phyloP scores from a whole-genome alignment of 1,140 invertebrate species.

The Scaptomyza montana region DNA sequence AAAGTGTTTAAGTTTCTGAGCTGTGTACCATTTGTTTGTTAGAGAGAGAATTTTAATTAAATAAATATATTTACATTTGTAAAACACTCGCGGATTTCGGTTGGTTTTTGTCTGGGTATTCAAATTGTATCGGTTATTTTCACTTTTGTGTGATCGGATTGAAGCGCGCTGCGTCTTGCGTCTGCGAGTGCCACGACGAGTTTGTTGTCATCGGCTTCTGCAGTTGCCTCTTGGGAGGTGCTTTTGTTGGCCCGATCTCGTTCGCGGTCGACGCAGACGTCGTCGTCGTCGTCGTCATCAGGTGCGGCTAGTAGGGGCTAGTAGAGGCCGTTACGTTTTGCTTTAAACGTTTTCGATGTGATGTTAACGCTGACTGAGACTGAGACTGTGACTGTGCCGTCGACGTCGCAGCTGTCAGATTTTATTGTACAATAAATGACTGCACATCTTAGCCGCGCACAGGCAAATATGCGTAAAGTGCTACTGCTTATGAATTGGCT shows the following conservation, averaged over 20 bases:
- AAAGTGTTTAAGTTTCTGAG: neutral
- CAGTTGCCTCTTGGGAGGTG: constrained; percentile 73
- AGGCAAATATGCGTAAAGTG: constrained; percentile 25
- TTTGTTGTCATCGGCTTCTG: constrained; percentile 75
- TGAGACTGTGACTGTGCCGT: constrained; percentile 27
- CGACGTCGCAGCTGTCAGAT: constrained; percentile 36
- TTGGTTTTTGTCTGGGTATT: constrained; percentile 24
- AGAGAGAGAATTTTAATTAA: constrained; percentile 1
- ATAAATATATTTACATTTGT: constrained; percentile 30
- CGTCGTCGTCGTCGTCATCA: constrained; percentile 17
- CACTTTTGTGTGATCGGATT: constrained; percentile 53
- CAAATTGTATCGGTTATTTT: constrained; percentile 35
- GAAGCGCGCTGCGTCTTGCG: constrained; percentile 69
- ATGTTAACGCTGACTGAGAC: constrained; percentile 18
- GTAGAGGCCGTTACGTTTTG: constrained; percentile 42
- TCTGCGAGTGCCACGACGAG: constrained; percentile 78
- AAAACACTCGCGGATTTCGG: constrained; percentile 1
- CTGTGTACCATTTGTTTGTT: neutral
- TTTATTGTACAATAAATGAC: constrained; percentile 64
- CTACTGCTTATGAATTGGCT: constrained; percentile 59
- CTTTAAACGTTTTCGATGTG: constrained; percentile 32
- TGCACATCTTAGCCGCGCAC: constrained; percentile 42
- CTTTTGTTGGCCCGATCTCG: constrained; percentile 75
- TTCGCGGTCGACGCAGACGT: constrained; percentile 48
- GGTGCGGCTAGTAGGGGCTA: constrained; percentile 15